Conservation (phyloP, 2,888 invertebrate genomes). For the Catocala fraxini region DNA sequence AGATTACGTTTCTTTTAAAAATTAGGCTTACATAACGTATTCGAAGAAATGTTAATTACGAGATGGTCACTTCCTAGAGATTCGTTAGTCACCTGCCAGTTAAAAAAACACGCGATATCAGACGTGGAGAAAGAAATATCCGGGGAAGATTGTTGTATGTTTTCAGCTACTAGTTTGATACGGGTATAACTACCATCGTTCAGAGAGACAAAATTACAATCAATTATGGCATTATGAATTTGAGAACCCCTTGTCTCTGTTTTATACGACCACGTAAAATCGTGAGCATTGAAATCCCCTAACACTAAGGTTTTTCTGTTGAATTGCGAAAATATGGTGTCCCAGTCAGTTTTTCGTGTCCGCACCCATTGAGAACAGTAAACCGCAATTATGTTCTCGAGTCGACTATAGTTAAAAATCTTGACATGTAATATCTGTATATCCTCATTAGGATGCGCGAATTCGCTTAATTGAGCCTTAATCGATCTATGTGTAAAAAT, state of each 20-base stretch:
- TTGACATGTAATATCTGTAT: conserved; percentile 37
- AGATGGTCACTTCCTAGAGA: too few relatives aligned
- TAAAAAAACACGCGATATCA: too few relatives aligned
- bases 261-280: conserved; percentile 46
- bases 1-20: too few relatives aligned
- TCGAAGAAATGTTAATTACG: too few relatives aligned
- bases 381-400: conserved; percentile 38
- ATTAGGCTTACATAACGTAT: too few relatives aligned
- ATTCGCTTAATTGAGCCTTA: background rate
- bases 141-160: too few relatives aligned
- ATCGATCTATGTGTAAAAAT: conserved; percentile 45
- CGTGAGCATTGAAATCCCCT: conserved; percentile 43
- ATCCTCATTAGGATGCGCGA: conserved; percentile 9
- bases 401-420: conserved; percentile 33
- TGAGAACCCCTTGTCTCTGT: conserved; percentile 37
- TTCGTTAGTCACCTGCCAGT: too few relatives aligned
- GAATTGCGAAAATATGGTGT: conserved; percentile 27
- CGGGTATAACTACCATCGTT: conserved; percentile 25
- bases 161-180: too few relatives aligned
- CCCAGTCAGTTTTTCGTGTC: conserved; percentile 27
- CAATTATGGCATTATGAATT: conserved; percentile 34
- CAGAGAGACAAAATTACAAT: conserved; percentile 27
- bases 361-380: conserved; percentile 40
- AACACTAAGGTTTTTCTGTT: conserved; percentile 15
- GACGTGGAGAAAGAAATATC: too few relatives aligned